phyloP scores from a whole-genome alignment of 2,113 vertebrate species.

The Hiodon alosoides region DNA sequence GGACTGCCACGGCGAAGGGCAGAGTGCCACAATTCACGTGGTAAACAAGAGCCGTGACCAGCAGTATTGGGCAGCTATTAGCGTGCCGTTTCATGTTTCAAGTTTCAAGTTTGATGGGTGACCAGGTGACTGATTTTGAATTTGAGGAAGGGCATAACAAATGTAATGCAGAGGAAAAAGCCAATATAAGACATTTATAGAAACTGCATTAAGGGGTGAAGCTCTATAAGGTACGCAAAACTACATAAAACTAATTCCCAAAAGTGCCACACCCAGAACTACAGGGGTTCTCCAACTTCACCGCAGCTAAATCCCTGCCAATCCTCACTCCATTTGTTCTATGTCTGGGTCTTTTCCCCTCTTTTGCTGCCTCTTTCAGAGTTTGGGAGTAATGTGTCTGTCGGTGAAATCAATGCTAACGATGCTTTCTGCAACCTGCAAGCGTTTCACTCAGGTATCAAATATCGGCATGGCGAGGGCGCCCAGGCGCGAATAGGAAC shows the following conservation, averaged over 20 bases:
- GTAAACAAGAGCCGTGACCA: too few species aligned
- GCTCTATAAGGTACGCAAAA: too few species aligned
- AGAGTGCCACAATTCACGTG: background rate
- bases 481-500: constrained; percentile 5
- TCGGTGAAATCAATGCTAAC: background rate
- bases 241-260: background rate
- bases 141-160: too few species aligned
- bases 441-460: constrained; percentile 7
- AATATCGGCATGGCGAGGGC: background rate
- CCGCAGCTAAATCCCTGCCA: background rate
- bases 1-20: background rate
- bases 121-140: too few species aligned
- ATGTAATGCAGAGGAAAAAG: too few species aligned
- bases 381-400: background rate
- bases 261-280: background rate
- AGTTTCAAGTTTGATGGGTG: too few species aligned
- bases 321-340: background rate
- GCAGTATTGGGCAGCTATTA: too few species aligned
- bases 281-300: background rate
- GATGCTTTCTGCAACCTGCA: constrained; percentile 9
- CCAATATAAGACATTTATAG: too few species aligned
- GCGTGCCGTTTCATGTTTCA: too few species aligned
- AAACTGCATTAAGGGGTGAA: too few species aligned
- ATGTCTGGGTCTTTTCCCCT: background rate
- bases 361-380: background rate